Evolutionary conservation across 2,797 vertebrate genomes (phyloP), one percentile per base, ranked within the genome.

Genomic region (Gallinago stenura): DNA sequence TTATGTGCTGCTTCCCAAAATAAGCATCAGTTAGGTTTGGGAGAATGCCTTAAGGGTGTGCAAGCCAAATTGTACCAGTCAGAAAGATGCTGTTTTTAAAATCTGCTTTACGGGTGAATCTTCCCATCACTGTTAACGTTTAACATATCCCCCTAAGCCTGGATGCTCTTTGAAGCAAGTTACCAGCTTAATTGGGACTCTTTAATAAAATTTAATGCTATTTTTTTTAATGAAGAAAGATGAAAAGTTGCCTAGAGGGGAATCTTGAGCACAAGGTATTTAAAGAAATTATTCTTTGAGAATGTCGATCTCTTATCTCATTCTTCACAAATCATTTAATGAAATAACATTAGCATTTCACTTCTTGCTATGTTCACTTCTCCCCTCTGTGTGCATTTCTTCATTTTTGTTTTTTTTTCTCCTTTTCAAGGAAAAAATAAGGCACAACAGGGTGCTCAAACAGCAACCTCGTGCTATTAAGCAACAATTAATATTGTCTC

Each of bases 291-390:
- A 92, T 97, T 98, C 96, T 97, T 96, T 94, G 95, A 95, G 93
- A 95, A 95, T 96, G 89, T 93, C 9, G 71, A 97, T 98, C 87
- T 93, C 82, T 92, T 97, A 92, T 97, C 96, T 97, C 95, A 77
- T 89, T 95, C 90, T 96, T 62, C 86, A 96, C 95, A 97, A 98
- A 97, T 97, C 94, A 96, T 97, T 97, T 97, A 97, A 96, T 92
- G 97, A 97, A 98, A 97, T 90, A 96, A 97, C 95, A 97, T 97
- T 97, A 97, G 79, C 96, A 94, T 97, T 97, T 98, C 83, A 97
- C 80, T 97, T 78, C 93, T 87, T 93, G 91, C 89, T 71, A 75
- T 94, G 61, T 83, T 83, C 1, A 10, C 65, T 71, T 83, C 37
- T 89, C 35, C 61, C 15, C 48, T 12, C 60, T 30, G 17, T 37